A percentile compares a stretch with the other conserved stretches of the same genome.
Evolutionary conservation across 2,113 vertebrate genomes (phyloP).

Genomic region (Erythrocercus mccallii): DNA sequence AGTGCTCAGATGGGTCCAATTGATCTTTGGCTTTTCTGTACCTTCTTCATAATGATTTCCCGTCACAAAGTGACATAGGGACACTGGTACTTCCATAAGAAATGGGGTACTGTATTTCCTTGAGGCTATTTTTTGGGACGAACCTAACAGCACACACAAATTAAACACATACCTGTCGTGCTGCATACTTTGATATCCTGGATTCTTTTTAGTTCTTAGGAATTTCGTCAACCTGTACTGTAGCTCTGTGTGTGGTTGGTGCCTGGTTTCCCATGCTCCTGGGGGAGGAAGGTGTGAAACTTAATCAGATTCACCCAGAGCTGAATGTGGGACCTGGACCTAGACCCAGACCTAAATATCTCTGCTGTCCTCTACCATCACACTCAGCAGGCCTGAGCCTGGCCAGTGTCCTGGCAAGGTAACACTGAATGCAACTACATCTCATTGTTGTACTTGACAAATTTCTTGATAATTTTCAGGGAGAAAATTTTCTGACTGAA

Average conservation of each 20-base stretch:
- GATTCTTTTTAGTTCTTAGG: neutral
- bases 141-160: neutral
- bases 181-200: neutral
- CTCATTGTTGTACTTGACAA: fast-evolving
- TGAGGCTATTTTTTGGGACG: neutral
- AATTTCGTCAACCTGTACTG: neutral
- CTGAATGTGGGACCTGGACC: neutral
- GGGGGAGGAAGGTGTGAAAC: neutral
- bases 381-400: neutral
- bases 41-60: neutral
- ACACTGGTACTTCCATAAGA: neutral
- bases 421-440: fast-evolving
- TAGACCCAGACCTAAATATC: neutral
- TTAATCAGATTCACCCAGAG: neutral
- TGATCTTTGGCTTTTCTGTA: neutral
- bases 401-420: neutral
- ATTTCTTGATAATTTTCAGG: neutral
- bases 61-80: fast-evolving
- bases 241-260: neutral
- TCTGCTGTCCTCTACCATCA: neutral
- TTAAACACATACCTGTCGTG: neutral
- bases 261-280: neutral
- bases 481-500: neutral
- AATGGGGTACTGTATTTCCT: neutral
- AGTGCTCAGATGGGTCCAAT: neutral